Percentiles rank a stretch among this genome's conserved stretches.
Conservation (phyloP, 1,140 invertebrate genomes). For the Brevipalpus yothersi region DNA sequence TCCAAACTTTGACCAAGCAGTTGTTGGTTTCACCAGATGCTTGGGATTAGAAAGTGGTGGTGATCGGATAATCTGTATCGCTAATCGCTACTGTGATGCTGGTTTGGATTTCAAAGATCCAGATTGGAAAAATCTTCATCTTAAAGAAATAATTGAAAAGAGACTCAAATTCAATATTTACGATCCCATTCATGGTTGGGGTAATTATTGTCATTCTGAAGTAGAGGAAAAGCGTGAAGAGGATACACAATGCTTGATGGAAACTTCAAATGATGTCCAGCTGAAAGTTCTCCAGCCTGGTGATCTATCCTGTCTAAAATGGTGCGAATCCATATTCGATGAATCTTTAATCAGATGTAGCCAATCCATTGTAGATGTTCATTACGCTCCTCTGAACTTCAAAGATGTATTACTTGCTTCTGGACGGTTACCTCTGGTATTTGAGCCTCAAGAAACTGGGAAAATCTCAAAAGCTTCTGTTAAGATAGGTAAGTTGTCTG, state of each 20-base stretch:
- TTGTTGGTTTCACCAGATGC: too few relatives aligned
- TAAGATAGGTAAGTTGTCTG: too few relatives aligned
- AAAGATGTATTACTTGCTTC: constrained; percentile 25
- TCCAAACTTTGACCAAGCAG: too few relatives aligned
- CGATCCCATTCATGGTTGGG: background rate
- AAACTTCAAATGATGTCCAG: too few relatives aligned
- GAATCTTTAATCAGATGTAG: too few relatives aligned
- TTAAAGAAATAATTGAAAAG: too few relatives aligned
- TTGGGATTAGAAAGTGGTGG: too few relatives aligned
- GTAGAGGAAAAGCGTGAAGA: background rate
- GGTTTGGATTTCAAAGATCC: too few relatives aligned
- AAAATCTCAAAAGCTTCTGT: too few relatives aligned
- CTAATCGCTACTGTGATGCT: too few relatives aligned
- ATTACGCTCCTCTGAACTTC: constrained; percentile 7
- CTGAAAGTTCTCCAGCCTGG: background rate
- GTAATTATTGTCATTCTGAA: background rate
- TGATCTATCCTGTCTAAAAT: constrained; percentile 4
- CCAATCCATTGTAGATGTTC: constrained; percentile 32
- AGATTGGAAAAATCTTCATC: too few relatives aligned
- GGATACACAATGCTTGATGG: background rate
- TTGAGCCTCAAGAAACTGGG: constrained; percentile 37
- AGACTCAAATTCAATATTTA: background rate
- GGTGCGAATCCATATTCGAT: constrained; percentile 21
- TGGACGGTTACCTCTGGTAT: constrained; percentile 55
- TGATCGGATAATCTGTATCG: too few relatives aligned